Evolutionary conservation across 2,113 vertebrate genomes (phyloP).

Genomic region (Petroica traversi): DNA sequence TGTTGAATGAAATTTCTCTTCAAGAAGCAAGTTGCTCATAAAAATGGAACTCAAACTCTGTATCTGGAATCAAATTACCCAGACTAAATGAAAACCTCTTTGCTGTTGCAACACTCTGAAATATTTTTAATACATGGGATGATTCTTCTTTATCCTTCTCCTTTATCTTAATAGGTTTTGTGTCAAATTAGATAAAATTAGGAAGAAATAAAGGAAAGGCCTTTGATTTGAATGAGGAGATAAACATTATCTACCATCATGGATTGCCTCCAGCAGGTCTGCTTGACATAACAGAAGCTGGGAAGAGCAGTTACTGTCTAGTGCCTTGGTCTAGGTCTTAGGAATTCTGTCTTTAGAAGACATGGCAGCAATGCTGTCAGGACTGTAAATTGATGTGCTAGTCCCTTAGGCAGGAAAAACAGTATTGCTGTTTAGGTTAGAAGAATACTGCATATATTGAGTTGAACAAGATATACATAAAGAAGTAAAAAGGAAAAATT

Average conservation of each 20-base stretch:
- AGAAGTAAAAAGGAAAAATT: background rate
- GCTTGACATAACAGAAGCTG: background rate
- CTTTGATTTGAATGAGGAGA: background rate
- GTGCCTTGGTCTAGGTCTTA: background rate
- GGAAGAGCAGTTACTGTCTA: background rate
- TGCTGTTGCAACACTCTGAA: background rate
- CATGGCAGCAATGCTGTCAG: background rate
- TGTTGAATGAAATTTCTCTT: background rate
- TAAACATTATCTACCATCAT: background rate
- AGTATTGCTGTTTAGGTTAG: background rate
- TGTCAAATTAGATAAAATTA: background rate
- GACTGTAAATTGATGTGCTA: background rate
- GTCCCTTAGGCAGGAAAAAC: background rate
- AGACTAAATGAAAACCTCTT: background rate
- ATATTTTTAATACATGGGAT: background rate
- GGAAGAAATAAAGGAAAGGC: background rate
- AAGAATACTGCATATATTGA: background rate
- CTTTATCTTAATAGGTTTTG: background rate
- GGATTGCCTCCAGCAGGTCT: background rate
- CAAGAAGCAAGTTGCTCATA: background rate
- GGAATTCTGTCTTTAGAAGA: background rate
- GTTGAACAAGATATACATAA: background rate
- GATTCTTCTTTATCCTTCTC: background rate
- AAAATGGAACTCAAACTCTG: background rate
- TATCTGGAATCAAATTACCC: background rate